A percentile compares a stretch with the other conserved stretches of the same genome.
phyloP scores from a whole-genome alignment of 2,113 vertebrate genomes.

The Malurus elegans region DNA sequence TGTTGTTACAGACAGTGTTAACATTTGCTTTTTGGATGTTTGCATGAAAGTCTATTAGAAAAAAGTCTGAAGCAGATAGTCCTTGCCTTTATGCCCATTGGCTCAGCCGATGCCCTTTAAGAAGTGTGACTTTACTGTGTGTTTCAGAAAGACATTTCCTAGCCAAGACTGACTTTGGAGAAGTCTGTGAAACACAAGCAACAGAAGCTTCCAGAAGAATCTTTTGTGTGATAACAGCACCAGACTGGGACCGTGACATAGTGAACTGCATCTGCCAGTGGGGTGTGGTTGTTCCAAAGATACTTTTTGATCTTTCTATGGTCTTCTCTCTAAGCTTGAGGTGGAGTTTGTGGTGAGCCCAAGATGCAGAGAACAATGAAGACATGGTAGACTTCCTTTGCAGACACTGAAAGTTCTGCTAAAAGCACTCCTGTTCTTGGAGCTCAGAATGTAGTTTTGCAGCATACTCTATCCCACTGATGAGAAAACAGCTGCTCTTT shows the following conservation, averaged over 20 bases:
- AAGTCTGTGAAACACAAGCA: constrained; percentile 9
- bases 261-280: neutral
- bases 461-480: neutral
- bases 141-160: constrained; percentile 24
- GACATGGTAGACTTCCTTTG: neutral
- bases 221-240: constrained; percentile 45
- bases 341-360: neutral
- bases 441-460: neutral
- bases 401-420: neutral
- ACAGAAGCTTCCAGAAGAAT: constrained; percentile 11
- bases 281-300: constrained; percentile 7
- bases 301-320: neutral
- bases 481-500: neutral
- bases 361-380: neutral
- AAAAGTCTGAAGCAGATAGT: neutral
- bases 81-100: constrained; percentile 34
- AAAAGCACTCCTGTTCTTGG: neutral
- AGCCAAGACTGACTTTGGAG: constrained; percentile 5
- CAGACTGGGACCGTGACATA: neutral
- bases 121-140: neutral
- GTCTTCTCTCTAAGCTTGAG: neutral
- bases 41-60: constrained; percentile 44
- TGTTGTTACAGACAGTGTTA: neutral
- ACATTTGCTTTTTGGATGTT: neutral
- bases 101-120: neutral